Evolutionary conservation across 2,113 vertebrate species (phyloP).

Genomic region (Cynoglossus semilaevis): DNA sequence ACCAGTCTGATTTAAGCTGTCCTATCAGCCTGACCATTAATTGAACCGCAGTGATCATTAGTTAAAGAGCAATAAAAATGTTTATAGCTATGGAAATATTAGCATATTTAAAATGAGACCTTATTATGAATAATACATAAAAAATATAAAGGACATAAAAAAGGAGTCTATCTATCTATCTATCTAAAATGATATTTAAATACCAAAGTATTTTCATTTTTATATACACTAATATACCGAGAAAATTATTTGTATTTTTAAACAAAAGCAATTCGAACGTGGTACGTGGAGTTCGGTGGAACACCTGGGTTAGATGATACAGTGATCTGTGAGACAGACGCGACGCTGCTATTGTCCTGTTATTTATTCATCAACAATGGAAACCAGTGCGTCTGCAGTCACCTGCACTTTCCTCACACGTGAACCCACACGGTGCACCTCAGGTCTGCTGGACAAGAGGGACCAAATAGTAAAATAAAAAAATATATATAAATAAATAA

Average conservation of each 20-base stretch:
- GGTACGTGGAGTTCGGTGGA: conserved; percentile 3
- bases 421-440: neutral
- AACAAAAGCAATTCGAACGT: neutral
- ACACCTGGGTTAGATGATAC: conserved; percentile 45
- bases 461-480: neutral
- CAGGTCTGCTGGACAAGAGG: neutral
- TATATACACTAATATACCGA: too few relatives aligned
- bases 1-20: too few relatives aligned
- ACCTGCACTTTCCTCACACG: conserved; percentile 35
- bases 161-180: neutral
- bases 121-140: too few relatives aligned
- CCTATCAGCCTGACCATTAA: too few relatives aligned
- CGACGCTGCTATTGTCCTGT: conserved; percentile 59
- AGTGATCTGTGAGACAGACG: conserved; percentile 62
- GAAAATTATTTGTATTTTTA: neutral
- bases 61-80: too few relatives aligned
- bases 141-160: too few relatives aligned
- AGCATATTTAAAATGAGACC: too few relatives aligned
- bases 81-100: neutral
- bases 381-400: conserved; percentile 52
- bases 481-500: neutral
- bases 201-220: too few relatives aligned
- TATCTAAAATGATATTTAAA: neutral
- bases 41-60: too few relatives aligned
- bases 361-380: conserved; percentile 74